Evolutionary conservation across 2,888 invertebrate genomes (phyloP).

Genomic region (Diarsia rubi): DNA sequence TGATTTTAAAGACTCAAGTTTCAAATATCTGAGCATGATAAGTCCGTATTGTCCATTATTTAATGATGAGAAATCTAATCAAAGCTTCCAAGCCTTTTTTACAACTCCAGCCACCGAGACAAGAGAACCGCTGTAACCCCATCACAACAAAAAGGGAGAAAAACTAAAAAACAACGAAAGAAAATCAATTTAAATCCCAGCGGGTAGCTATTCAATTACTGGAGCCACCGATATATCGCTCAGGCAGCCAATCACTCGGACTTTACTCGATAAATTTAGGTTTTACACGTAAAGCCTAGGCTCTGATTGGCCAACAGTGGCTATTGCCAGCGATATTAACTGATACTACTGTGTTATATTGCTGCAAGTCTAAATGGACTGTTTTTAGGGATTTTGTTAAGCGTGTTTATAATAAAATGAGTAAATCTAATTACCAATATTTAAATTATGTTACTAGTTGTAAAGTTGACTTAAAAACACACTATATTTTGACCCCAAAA

Average conservation of each 20-base stretch:
- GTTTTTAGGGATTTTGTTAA: constrained; percentile 12
- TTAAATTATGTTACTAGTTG: neutral
- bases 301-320: constrained; percentile 60
- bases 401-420: neutral
- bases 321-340: constrained; percentile 46
- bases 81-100: neutral
- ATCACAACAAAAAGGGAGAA: constrained; percentile 28
- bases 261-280: constrained; percentile 77
- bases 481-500: neutral
- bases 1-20: neutral
- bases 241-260: constrained; percentile 71
- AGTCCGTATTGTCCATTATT: neutral
- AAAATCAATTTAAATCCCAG: constrained; percentile 58
- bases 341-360: constrained; percentile 46
- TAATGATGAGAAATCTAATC: neutral
- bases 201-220: constrained; percentile 68
- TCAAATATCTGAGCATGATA: neutral
- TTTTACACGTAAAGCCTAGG: constrained; percentile 69
- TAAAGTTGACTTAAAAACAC: neutral
- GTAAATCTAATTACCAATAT: neutral
- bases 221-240: constrained; percentile 67
- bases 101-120: neutral
- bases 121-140: constrained; percentile 2
- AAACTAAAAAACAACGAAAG: constrained; percentile 39
- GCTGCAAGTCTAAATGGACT: constrained; percentile 34